phyloP scores from a whole-genome alignment of 2,888 invertebrate genomes.

The Oxyteleia sp. region DNA sequence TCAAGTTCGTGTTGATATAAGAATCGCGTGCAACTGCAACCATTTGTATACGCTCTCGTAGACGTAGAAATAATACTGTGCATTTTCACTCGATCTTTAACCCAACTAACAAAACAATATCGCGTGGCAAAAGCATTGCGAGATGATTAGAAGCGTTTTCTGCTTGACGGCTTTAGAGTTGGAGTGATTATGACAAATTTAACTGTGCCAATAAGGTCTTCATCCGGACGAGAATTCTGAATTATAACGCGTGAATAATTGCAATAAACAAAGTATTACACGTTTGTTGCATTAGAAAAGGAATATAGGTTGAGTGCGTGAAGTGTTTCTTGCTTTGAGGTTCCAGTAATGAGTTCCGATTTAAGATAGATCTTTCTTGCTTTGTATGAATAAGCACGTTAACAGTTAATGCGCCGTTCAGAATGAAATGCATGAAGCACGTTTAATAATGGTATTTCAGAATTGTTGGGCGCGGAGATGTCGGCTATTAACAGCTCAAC shows the following conservation, averaged over 20 bases:
- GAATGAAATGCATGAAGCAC: too few species aligned
- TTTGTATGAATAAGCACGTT: too few species aligned
- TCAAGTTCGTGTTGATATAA: conserved; percentile 6
- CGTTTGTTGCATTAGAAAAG: conserved; percentile 34
- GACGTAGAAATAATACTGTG: conserved; percentile 48
- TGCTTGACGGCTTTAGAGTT: too few species aligned
- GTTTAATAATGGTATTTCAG: too few species aligned
- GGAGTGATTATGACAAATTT: not conserved
- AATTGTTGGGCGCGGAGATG: too few species aligned
- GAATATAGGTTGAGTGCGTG: conserved; percentile 33
- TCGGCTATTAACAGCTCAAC: too few species aligned
- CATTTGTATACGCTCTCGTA: conserved; percentile 53
- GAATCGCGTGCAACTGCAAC: conserved; percentile 41
- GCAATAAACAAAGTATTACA: conserved; percentile 26
- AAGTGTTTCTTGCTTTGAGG: too few species aligned
- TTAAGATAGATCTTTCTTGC: too few species aligned
- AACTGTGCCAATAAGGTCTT: conserved; percentile 4
- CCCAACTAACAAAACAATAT: conserved; percentile 56
- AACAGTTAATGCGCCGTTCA: too few species aligned
- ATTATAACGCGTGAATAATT: conserved; percentile 38
- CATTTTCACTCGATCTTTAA: conserved; percentile 57
- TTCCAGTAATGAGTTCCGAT: too few species aligned
- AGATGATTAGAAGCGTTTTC: too few species aligned
- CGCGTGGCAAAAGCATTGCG: conserved; percentile 25
- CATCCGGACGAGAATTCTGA: not conserved